Evolutionary conservation across 2,797 vertebrate genomes (phyloP), one percentile per base, ranked within the genome.

Genomic region (Acropternis orthonyx): DNA sequence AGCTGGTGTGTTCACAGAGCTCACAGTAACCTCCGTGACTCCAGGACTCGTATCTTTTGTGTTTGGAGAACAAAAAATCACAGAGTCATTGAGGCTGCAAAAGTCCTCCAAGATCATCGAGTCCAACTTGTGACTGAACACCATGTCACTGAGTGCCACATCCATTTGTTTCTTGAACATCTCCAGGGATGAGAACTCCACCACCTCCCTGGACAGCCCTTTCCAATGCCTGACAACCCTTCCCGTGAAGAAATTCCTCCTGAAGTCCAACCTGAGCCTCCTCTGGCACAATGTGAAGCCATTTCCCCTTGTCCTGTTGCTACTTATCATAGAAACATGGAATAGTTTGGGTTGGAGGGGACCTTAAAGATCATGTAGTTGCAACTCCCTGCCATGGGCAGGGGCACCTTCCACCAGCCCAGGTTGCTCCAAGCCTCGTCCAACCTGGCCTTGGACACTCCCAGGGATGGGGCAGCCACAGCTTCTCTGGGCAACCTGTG

Each of bases 71-170:
- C 3, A 10, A 8, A 36, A 75, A 81, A 48, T 61, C 34, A 32
- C 30, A 19, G 30, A 48, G 16, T 75, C 21, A 1, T 54, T 48
- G 4, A 48, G 55, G 54, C 26, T 61, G 55, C 30, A 13, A 36
- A 41, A 34, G 3, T 9, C 5, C 52, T 37, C 51, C 14, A 5
- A 39, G 30, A 14, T 12, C 27, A 14, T 15, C 0, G 1, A 54
- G 32, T 30, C 21, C 48, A 5, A 17, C 0, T 39, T 61, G n/a
- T 68, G 55, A 0, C 30, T 1, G 1, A 36, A 22, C 0, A 18
- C 8, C 77, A 17, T 80, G 52, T 34, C 68, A 1, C 44, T 46
- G 17, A 52, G 52, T 34, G 76, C 17, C 76, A 59, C 7, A 0
- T n/a, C 37, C 52, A 59, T 23, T 0, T 16, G 3, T 55, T 41